Evolutionary conservation across 2,888 invertebrate species (phyloP).

Genomic region (Ligdia adustata): DNA sequence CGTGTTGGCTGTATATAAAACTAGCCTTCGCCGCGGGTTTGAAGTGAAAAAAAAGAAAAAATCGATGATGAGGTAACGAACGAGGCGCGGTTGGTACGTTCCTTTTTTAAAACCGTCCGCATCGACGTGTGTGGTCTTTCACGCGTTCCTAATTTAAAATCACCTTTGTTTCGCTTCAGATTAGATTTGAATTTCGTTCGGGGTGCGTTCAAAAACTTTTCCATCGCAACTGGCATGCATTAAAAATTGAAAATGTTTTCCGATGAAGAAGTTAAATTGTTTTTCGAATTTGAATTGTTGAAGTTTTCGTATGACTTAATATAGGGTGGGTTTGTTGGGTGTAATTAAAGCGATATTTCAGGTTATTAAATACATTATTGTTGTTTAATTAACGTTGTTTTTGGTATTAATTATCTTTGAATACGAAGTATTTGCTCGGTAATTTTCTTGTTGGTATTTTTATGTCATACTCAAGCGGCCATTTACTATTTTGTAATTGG

Average conservation of each 20-base stretch:
- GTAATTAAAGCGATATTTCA: conserved; percentile 14
- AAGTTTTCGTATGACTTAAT: conserved; percentile 26
- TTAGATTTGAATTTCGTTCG: conserved; percentile 33
- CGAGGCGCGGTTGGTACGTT: conserved; percentile 79
- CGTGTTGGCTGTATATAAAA: conserved; percentile 67
- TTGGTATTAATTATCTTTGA: conserved; percentile 13
- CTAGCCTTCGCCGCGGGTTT: conserved; percentile 60
- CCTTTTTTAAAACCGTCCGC: conserved; percentile 77
- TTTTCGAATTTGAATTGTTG: conserved; percentile 6
- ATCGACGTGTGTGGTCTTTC: conserved; percentile 78
- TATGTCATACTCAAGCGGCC: conserved; percentile 23
- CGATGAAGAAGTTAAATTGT: conserved; percentile 22
- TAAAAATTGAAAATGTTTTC: conserved; percentile 56
- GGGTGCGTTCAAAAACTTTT: conserved; percentile 36
- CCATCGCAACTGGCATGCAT: conserved; percentile 45
- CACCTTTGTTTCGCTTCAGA: conserved; percentile 16
- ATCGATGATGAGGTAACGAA: conserved; percentile 81
- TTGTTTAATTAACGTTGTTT: conserved; percentile 14
- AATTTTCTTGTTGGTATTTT: conserved; percentile 26
- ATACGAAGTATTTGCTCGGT: conserved; percentile 8
- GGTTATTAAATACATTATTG: too few species aligned
- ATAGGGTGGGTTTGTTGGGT: conserved; percentile 12
- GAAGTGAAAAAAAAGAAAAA: conserved; percentile 68
- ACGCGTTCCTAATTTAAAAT: conserved; percentile 6
- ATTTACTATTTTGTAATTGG: conserved; percentile 22